Conservation (phyloP, 2,113 vertebrate genomes). For the Sigmodon hispidus region DNA sequence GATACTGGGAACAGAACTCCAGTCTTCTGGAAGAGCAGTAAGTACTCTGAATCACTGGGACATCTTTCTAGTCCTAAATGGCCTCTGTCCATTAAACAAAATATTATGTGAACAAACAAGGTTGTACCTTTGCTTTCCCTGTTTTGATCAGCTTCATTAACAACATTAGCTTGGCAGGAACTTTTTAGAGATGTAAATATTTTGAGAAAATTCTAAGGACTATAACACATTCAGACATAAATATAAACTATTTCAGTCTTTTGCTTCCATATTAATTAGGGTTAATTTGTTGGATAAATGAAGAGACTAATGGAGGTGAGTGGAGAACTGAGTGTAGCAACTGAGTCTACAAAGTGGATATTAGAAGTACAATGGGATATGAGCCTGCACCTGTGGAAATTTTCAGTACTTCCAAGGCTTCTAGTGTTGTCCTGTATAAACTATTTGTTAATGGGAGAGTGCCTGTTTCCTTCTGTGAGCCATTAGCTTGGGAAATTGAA, state of each 20-base stretch:
- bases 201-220: conserved; percentile 7
- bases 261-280: background rate
- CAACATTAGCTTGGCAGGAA: background rate
- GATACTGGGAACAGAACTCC: background rate
- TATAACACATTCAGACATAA: background rate
- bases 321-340: background rate
- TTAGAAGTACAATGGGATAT: background rate
- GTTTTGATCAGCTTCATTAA: background rate
- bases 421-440: fast-evolving
- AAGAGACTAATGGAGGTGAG: background rate
- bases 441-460: background rate
- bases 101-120: background rate
- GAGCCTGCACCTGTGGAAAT: background rate
- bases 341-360: background rate
- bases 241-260: background rate
- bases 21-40: background rate
- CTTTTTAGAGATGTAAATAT: background rate
- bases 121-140: background rate
- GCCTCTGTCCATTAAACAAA: background rate
- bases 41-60: background rate
- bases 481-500: background rate
- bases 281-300: background rate
- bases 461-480: background rate
- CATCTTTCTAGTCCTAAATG: background rate
- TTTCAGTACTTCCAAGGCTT: background rate